Percentiles rank a stretch among this genome's conserved stretches.
These are phyloP conservation scores for Ibidorhyncha struthersii DNA, from an alignment of 2,113 vertebrate species.

Conservation along the genomic window DNA sequence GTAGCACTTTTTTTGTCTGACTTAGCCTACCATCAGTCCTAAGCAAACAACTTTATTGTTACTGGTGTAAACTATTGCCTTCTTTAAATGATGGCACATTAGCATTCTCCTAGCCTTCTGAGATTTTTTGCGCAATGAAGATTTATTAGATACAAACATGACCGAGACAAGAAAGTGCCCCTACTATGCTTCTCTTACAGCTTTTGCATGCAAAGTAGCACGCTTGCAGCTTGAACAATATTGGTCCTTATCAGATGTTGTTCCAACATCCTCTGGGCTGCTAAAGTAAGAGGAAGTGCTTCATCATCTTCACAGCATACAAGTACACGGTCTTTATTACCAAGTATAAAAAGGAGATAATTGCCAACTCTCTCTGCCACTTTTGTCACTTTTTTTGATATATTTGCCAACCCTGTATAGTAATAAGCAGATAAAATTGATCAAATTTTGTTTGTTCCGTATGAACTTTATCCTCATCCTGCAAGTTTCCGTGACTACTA, in stretches of 20 bases:
- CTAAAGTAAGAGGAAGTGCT: not conserved
- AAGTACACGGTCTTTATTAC: not conserved
- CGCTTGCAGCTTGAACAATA: not conserved
- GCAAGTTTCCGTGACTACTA: not conserved
- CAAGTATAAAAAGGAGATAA: not conserved
- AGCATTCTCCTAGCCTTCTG: not conserved
- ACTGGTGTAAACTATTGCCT: not conserved
- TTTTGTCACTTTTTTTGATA: not conserved
- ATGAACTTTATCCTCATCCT: not conserved
- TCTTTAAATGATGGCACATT: not conserved
- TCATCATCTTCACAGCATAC: not conserved
- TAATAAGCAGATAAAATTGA: not conserved
- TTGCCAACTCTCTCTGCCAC: not conserved
- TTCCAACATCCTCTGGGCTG: not conserved
- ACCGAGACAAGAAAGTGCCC: not conserved
- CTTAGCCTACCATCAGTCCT: not conserved
- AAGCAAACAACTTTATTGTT: not conserved
- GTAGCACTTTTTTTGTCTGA: not conserved
- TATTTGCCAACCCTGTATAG: not conserved
- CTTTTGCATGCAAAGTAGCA: not conserved
- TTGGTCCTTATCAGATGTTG: not conserved
- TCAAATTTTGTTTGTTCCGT: not conserved
- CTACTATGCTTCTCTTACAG: not conserved
- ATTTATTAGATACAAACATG: not conserved
- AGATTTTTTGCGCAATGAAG: not conserved